Base-by-base conservation (phyloP, 2,797 vertebrate genomes). In the Cygnus olor region DNA sequence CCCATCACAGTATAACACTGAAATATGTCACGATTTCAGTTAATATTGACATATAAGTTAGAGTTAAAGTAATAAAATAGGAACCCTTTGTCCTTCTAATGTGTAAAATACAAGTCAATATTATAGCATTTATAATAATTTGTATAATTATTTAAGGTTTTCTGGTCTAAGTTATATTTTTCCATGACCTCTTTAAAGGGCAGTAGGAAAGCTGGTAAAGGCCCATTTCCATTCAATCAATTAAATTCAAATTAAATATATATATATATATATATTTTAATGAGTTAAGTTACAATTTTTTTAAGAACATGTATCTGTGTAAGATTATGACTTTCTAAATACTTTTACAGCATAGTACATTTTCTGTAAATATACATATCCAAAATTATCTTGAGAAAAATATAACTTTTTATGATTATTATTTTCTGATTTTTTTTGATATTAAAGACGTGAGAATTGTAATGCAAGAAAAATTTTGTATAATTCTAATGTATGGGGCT, bases 321-420 rank as follows among this genome's bases (percentile, higher is more conserved):
- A 70, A 69, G 82, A 57, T 91, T 63, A 49, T 80, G 74, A 28
- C 74, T 85, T 65, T 65, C 45, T 85, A 79, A 85, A 53, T 61
- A 90, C 38, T 90, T 18, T 20, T 85, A 53, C 78, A 73, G 49
- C 61, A 73, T 78, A 74, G 64, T 44, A 77, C 77, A 78, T 91
- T 92, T 88, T 88, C 61, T 88, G 79, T 68, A 92, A 72, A 28
- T 79, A 73, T 69, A 69, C n/a, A 36, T 68, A 79, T 84, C 40
- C 79, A 79, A 56, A 45, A n/a, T 83, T 83, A 54, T 61, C 74
- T 61, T 79, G 79, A 54, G 73, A 73, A 54, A 72, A 54, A 73
- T 63, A 40, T n/a, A 63, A 40, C 22, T 27, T 44, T 51, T 40
- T 78, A 42, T 57, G 40, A 34, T 82, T 73, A 49, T 54, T 83